Percentiles rank a stretch among this genome's conserved stretches.
Evolutionary conservation across 53 echinoderm and acorn worm species (phyloP).

Genomic region (Temnopleurus reevesii): DNA sequence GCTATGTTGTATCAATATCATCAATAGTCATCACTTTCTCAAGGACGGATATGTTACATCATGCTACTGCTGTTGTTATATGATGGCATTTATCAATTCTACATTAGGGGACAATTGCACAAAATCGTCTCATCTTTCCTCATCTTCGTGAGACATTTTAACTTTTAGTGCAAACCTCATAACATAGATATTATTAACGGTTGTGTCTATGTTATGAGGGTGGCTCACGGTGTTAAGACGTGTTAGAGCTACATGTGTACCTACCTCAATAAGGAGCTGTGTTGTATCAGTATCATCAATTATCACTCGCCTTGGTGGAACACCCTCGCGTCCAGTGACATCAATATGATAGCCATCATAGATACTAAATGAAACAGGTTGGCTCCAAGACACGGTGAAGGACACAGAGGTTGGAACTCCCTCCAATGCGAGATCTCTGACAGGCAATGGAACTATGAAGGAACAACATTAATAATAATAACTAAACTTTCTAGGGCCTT

Average conservation of each 20-base stretch:
- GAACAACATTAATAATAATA: neutral
- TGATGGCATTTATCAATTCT: too few relatives aligned
- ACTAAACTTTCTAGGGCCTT: neutral
- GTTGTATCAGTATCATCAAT: neutral
- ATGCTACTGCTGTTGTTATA: too few relatives aligned
- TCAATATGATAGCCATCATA: slow-evolving; percentile 48
- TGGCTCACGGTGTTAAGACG: neutral
- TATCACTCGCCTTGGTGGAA: neutral
- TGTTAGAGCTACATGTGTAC: neutral
- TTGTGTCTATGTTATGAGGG: neutral
- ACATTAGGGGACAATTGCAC: too few relatives aligned
- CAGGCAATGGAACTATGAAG: neutral
- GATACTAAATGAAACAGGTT: neutral
- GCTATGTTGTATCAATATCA: too few relatives aligned
- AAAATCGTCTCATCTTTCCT: too few relatives aligned
- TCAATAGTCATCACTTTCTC: too few relatives aligned
- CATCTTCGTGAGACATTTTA: too few relatives aligned
- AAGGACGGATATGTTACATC: too few relatives aligned
- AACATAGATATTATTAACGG: too few relatives aligned
- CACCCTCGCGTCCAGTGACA: slow-evolving; percentile 28
- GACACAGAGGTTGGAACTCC: slow-evolving; percentile 20
- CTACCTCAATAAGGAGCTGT: slow-evolving; percentile 15
- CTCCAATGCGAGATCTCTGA: neutral
- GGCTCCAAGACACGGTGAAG: slow-evolving; percentile 2
- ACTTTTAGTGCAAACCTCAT: too few relatives aligned